phyloP scores from a whole-genome alignment of 2,797 vertebrate genomes.

The Nyctibius grandis region DNA sequence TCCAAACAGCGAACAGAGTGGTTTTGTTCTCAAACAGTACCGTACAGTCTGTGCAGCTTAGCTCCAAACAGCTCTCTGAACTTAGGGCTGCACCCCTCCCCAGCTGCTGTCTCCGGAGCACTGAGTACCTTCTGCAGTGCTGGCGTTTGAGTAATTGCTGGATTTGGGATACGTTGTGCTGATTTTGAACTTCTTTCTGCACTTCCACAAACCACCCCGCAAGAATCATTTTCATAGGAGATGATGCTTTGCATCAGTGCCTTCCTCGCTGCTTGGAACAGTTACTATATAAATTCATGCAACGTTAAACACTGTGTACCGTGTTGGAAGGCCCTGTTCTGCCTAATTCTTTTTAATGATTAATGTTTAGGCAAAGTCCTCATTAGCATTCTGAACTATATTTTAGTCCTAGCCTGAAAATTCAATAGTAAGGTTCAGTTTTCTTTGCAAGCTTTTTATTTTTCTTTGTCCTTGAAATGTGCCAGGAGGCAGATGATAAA shows the following conservation, averaged over 20 bases:
- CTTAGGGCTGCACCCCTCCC: not conserved
- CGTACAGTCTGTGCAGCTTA: not conserved
- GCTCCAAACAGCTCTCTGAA: not conserved
- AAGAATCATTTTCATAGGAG: not conserved
- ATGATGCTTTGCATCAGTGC: not conserved
- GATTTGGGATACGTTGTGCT: not conserved
- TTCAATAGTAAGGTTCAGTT: not conserved
- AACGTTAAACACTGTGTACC: not conserved
- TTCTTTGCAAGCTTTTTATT: not conserved
- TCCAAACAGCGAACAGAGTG: conserved; percentile 17
- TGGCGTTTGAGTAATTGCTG: not conserved
- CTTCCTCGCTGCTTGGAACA: not conserved
- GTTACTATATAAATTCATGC: conserved; percentile 13
- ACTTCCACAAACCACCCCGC: not conserved
- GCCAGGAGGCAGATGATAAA: not conserved
- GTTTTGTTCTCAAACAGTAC: conserved; percentile 57
- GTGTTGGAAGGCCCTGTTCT: not conserved
- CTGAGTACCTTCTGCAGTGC: not conserved
- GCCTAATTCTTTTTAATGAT: not conserved
- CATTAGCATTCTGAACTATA: not conserved
- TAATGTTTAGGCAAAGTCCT: conserved; percentile 20
- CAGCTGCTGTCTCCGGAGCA: not conserved
- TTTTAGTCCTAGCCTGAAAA: not conserved
- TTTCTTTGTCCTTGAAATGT: not conserved
- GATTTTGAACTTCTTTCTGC: not conserved